Evolutionary conservation across 2,113 vertebrate species (phyloP).

Genomic region (Brienomyrus brachyistius): DNA sequence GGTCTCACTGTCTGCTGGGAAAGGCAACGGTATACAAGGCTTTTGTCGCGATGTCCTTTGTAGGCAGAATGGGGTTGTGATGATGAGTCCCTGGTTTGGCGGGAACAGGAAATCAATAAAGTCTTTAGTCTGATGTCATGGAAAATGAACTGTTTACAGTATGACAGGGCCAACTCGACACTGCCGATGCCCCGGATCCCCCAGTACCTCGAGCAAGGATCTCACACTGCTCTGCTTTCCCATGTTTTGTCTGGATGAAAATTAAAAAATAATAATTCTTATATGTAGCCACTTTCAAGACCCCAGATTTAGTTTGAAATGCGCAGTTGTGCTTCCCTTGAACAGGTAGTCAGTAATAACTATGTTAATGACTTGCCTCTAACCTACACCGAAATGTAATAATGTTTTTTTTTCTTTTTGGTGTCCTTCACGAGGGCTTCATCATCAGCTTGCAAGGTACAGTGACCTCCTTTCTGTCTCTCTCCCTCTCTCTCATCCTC

Average conservation of each 20-base stretch:
- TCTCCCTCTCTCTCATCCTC: neutral
- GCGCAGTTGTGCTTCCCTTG: neutral
- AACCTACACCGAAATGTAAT: neutral
- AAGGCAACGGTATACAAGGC: neutral
- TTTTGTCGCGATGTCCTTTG: neutral
- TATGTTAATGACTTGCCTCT: neutral
- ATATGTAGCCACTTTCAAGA: neutral
- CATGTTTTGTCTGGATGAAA: neutral
- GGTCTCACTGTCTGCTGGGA: neutral
- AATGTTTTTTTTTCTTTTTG: neutral
- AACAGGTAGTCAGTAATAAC: neutral
- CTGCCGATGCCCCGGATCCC: neutral
- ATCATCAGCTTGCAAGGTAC: neutral
- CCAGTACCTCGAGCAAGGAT: too few relatives aligned
- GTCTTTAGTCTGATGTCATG: slow-evolving; percentile 1
- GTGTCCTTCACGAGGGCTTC: neutral
- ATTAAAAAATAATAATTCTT: neutral
- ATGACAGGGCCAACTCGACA: neutral
- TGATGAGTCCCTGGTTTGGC: neutral
- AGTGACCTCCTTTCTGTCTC: neutral
- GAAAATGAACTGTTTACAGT: neutral
- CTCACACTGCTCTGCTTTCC: neutral
- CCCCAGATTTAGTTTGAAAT: neutral
- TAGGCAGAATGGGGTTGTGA: neutral
- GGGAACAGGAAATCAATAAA: neutral